Evolutionary conservation across 1,140 invertebrate species (phyloP).

Genomic region (Tribolium madens): DNA sequence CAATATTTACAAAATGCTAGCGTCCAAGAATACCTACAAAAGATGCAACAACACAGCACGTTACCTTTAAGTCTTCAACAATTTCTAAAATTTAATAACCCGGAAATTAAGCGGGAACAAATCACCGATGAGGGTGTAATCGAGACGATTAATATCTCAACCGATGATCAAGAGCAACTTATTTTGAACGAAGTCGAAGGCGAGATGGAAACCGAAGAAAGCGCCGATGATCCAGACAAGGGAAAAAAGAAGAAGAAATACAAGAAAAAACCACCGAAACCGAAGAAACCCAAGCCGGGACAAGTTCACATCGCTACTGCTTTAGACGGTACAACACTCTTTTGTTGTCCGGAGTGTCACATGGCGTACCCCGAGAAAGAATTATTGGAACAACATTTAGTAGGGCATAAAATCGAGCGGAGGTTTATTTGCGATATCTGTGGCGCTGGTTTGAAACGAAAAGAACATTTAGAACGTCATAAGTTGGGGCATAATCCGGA

Average conservation of each 20-base stretch:
- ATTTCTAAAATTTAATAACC: constrained; percentile 72
- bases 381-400: constrained; percentile 79
- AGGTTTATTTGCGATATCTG: constrained; percentile 74
- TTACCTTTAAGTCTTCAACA: constrained; percentile 69
- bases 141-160: constrained; percentile 52
- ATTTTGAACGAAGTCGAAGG: constrained; percentile 42
- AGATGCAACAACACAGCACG: constrained; percentile 62
- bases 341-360: constrained; percentile 83
- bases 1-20: constrained; percentile 65
- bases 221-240: constrained; percentile 64
- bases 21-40: constrained; percentile 67
- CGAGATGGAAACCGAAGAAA: constrained; percentile 55
- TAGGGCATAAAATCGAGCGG: constrained; percentile 82
- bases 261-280: constrained; percentile 83
- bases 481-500: constrained; percentile 84
- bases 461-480: constrained; percentile 83
- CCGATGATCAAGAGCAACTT: constrained; percentile 45
- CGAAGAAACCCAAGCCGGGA: constrained; percentile 74
- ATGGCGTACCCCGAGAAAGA: constrained; percentile 84
- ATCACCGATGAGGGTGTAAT: constrained; percentile 62
- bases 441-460: constrained; percentile 79
- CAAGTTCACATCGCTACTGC: constrained; percentile 80
- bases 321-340: constrained; percentile 78
- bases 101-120: constrained; percentile 68
- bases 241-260: constrained; percentile 82